Evolutionary conservation across 2,888 invertebrate species (phyloP).

Genomic region (Eristalis tenax): DNA sequence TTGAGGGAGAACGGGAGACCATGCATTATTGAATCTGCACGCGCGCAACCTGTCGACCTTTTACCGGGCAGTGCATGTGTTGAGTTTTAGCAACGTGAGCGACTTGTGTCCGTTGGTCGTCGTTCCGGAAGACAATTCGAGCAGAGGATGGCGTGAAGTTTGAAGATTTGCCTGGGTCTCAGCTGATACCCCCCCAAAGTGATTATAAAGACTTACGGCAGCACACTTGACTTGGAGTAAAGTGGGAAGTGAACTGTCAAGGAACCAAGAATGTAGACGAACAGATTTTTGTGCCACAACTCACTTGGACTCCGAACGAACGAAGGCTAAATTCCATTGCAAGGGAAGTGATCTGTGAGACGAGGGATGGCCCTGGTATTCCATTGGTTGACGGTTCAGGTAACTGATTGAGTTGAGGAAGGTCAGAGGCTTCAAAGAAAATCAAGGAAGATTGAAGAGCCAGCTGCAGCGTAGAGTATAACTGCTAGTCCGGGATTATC

Average conservation of each 20-base stretch:
- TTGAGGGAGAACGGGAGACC: background rate
- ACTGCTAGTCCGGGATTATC: too few relatives aligned
- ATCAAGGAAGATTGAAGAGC: background rate
- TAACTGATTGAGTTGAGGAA: background rate
- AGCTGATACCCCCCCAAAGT: too few relatives aligned
- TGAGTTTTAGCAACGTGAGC: background rate
- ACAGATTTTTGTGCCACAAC: background rate
- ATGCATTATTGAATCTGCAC: background rate
- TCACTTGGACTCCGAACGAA: background rate
- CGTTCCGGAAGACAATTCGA: too few relatives aligned
- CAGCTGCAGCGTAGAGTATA: too few relatives aligned
- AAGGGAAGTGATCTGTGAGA: background rate
- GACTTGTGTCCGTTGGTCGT: background rate
- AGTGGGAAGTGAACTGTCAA: too few relatives aligned
- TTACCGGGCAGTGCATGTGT: background rate
- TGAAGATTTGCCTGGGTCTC: too few relatives aligned
- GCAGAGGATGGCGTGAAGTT: too few relatives aligned
- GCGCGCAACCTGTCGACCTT: background rate
- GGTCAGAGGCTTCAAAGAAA: background rate
- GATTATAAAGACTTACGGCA: too few relatives aligned
- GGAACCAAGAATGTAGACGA: too few relatives aligned
- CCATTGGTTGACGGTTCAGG: background rate
- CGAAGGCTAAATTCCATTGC: background rate
- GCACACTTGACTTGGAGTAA: too few relatives aligned
- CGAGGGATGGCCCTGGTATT: background rate